Conservation (phyloP, 1,140 invertebrate genomes). For the Sesamia nonagrioides region DNA sequence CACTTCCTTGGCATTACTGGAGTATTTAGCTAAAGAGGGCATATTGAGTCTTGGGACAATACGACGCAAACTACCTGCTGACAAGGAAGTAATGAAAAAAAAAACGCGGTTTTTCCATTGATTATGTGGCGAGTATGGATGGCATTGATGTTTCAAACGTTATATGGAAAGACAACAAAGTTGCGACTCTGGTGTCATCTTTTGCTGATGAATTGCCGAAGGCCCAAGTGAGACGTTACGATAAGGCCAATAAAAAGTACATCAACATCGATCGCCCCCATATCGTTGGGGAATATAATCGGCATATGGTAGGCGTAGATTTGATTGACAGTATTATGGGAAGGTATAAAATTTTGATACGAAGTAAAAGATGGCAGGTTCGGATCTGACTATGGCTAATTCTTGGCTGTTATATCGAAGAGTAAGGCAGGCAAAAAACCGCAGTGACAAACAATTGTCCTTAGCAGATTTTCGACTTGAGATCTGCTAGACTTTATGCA, state of each 20-base stretch:
- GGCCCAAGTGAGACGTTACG: constrained; percentile 30
- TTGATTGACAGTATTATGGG: constrained; percentile 35
- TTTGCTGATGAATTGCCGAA: constrained; percentile 31
- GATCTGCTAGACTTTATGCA: constrained; percentile 47
- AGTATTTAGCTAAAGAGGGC: constrained; percentile 56
- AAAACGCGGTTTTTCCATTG: constrained; percentile 44
- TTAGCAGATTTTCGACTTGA: constrained; percentile 49
- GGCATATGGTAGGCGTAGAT: constrained; percentile 30
- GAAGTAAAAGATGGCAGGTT: constrained; percentile 44
- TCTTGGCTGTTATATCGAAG: constrained; percentile 38
- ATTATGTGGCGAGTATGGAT: constrained; percentile 49
- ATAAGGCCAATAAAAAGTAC: constrained; percentile 31
- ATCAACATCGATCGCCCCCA: constrained; percentile 35
- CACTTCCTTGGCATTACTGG: constrained; percentile 55
- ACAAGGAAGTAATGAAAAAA: constrained; percentile 54
- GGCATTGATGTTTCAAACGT: constrained; percentile 42
- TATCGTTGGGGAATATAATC: constrained; percentile 19
- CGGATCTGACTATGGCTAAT: constrained; percentile 31
- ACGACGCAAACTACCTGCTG: constrained; percentile 48
- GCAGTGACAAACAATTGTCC: background rate
- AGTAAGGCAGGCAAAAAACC: constrained; percentile 31
- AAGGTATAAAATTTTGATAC: constrained; percentile 22
- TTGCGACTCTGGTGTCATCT: constrained; percentile 10
- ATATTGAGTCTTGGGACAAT: constrained; percentile 58
- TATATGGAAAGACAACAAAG: constrained; percentile 32